Evolutionary conservation across 2,113 vertebrate genomes (phyloP).

Genomic region (Ctenodactylus gundi): DNA sequence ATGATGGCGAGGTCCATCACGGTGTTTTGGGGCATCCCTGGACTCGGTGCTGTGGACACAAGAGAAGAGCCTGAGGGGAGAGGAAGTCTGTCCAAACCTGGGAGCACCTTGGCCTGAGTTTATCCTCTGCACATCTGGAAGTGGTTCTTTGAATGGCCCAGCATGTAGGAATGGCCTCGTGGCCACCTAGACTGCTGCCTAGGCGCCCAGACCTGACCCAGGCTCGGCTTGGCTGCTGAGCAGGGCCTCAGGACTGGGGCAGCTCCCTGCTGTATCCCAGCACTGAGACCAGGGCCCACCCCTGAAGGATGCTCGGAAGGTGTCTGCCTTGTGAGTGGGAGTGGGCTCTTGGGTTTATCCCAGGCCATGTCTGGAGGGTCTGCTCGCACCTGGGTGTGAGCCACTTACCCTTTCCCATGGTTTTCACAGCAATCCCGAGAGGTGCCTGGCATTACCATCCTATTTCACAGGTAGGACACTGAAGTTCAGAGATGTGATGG

Average conservation of each 20-base stretch:
- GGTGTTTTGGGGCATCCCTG: not conserved
- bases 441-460: not conserved
- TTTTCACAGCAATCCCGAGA: not conserved
- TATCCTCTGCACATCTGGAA: fast-evolving
- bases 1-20: conserved; percentile 31
- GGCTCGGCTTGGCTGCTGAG: not conserved
- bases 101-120: not conserved
- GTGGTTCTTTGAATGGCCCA: not conserved
- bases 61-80: not conserved
- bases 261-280: not conserved
- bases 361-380: not conserved
- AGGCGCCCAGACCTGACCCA: not conserved
- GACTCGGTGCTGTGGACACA: conserved; percentile 26
- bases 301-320: not conserved
- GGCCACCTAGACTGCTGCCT: not conserved
- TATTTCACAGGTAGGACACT: not conserved
- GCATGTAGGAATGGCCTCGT: fast-evolving
- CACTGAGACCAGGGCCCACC: too few species aligned
- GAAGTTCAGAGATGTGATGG: not conserved
- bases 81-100: not conserved
- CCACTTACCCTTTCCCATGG: fast-evolving
- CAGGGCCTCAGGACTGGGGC: not conserved
- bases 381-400: not conserved
- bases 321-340: too few species aligned
- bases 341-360: not conserved